Base-by-base conservation (phyloP, 2,113 vertebrate species). In the Halcyon senegalensis region DNA sequence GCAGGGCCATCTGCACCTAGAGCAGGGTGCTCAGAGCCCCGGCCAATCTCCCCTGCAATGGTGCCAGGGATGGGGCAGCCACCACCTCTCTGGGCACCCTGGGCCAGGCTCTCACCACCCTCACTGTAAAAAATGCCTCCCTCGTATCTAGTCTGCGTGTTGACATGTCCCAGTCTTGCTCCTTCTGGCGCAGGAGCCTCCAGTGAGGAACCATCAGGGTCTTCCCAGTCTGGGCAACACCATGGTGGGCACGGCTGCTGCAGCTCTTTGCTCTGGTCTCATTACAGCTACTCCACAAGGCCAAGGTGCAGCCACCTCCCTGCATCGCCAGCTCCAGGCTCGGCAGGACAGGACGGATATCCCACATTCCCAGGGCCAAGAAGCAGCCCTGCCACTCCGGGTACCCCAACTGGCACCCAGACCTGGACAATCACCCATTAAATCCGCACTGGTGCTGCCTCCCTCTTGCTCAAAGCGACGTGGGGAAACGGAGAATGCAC, bases 61-160 rank as follows among this genome's bases (percentile, higher is more conserved):
- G 11, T 31, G 4, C 44, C 92, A 72, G 35, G 56, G 72, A 46
- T 46, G 75, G 28, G 30, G n/a, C 75, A 16, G 13, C 33, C 0
- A 4, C 25, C 4, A 13, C 58, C n/a, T 39, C 75, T n/a, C 33
- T 4, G 56, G 56, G 23, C 23, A 53, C 6, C 48, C 39, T 5
- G 21, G 1, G 3, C 27, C 27, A 1, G 23, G 5, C 33, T 16
- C 37, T 59, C 41, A 7, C 4, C 70, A 48, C 11, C 27, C 43
- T 35, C 59, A 16, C 3, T 0, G 2, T 2, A 1, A 58, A 19
- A n/a, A 19, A 43, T 28, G 4, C 21, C 31, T 28, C 23, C 66
- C 37, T 62, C 28, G 2, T 15, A 56, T 13, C 59, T 16, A 56
- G 30, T 7, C 35, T 17, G 46, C 51, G 46, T 12, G 25, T 56